These are phyloP conservation scores for Halesus radiatus DNA, from an alignment of 1,140 invertebrate species.

Conservation along the genomic window DNA sequence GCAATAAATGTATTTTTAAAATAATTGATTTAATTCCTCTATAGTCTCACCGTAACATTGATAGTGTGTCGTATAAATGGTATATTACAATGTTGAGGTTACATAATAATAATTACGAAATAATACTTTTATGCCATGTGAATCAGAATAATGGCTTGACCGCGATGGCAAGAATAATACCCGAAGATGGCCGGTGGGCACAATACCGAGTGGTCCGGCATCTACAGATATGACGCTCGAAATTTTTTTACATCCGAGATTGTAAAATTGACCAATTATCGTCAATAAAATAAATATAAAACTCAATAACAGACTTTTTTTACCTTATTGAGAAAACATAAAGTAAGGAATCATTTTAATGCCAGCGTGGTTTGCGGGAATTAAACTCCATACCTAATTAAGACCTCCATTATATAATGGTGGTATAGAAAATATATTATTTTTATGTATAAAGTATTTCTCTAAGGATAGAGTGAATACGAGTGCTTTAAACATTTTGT, in stretches of 20 bases:
- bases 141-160: slow-evolving; percentile 11
- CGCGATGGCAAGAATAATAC: background rate
- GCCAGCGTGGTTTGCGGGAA: too few relatives aligned
- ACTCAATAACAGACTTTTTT: slow-evolving; percentile 26
- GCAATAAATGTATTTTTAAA: too few relatives aligned
- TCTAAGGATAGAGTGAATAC: too few relatives aligned
- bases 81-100: slow-evolving; percentile 22
- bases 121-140: slow-evolving; percentile 13
- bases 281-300: slow-evolving; percentile 51
- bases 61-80: background rate
- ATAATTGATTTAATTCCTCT: background rate
- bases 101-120: slow-evolving; percentile 21
- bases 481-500: too few relatives aligned
- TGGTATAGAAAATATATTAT: too few relatives aligned
- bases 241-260: slow-evolving; percentile 31
- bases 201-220: background rate
- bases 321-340: background rate
- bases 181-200: slow-evolving; percentile 36
- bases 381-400: too few relatives aligned
- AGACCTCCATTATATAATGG: too few relatives aligned
- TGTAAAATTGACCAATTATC: slow-evolving; percentile 52
- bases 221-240: slow-evolving; percentile 3
- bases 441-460: too few relatives aligned
- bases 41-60: background rate
- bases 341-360: too few relatives aligned